These are phyloP conservation scores for Podarcis lilfordi DNA, from an alignment of 2,797 vertebrate species.

Conservation along the genomic window DNA sequence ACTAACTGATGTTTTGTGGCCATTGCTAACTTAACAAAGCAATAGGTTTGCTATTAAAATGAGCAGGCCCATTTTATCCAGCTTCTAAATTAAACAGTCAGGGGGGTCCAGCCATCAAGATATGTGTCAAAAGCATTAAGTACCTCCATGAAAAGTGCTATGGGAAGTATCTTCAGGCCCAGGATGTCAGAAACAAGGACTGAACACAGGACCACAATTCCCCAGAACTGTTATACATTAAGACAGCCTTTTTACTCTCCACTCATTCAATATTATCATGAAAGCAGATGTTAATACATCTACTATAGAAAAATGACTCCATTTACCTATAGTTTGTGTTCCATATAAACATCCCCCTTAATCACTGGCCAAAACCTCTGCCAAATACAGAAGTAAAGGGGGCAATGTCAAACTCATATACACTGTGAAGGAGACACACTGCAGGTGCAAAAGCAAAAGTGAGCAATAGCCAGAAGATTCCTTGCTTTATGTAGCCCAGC, in stretches of 20 bases:
- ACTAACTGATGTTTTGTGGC: constrained; percentile 22
- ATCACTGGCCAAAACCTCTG: not conserved
- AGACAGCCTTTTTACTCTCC: not conserved
- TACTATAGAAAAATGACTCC: not conserved
- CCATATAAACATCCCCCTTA: not conserved
- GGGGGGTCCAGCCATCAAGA: not conserved
- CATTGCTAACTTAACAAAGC: constrained; percentile 8
- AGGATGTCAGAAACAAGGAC: not conserved
- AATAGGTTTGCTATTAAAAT: constrained; percentile 11
- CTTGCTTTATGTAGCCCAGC: not conserved
- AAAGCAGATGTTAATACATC: not conserved
- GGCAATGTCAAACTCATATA: not conserved
- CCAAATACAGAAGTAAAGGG: not conserved
- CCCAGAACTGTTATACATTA: not conserved
- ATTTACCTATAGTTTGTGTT: not conserved
- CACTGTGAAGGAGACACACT: not conserved
- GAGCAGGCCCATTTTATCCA: not conserved
- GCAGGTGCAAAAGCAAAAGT: not conserved
- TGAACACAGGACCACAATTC: not conserved
- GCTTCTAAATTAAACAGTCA: constrained; percentile 23
- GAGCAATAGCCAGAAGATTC: not conserved
- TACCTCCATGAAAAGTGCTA: not conserved
- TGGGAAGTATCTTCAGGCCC: not conserved
- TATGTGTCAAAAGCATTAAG: not conserved
- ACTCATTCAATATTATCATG: not conserved